Conservation (phyloP, 2,888 invertebrate species). For the Saturnia pavonia region DNA sequence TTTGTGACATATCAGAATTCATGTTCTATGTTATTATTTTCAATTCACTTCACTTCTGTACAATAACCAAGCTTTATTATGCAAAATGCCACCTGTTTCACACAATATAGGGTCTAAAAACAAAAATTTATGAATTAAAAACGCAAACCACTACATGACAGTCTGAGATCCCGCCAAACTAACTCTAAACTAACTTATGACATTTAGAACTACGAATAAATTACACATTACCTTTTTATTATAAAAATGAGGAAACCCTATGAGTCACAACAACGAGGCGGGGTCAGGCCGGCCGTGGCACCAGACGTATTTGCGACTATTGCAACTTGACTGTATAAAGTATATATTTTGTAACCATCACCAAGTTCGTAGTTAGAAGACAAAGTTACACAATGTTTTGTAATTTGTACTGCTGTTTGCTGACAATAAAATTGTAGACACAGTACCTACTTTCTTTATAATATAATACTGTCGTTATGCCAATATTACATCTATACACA, state of each 20-base stretch:
- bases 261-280: slow-evolving; percentile 15
- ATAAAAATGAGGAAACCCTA: slow-evolving; percentile 29
- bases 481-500: not conserved
- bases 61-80: no score
- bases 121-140: no score
- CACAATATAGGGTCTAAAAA: no score
- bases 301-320: slow-evolving; percentile 17
- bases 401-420: not conserved
- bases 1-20: no score
- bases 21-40: no score
- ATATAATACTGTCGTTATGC: not conserved
- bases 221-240: slow-evolving; percentile 18
- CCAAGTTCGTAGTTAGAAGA: slow-evolving; percentile 24
- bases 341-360: slow-evolving; percentile 17
- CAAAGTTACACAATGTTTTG: slow-evolving; percentile 29
- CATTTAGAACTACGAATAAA: not conserved
- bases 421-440: slow-evolving; percentile 22
- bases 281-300: slow-evolving; percentile 8
- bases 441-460: not conserved
- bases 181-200: no score
- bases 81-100: no score
- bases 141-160: no score
- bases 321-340: slow-evolving; percentile 1
- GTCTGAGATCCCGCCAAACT: no score
- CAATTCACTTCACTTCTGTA: no score